phyloP scores from a whole-genome alignment of 2,888 invertebrate genomes.

The Helobdella robusta region DNA sequence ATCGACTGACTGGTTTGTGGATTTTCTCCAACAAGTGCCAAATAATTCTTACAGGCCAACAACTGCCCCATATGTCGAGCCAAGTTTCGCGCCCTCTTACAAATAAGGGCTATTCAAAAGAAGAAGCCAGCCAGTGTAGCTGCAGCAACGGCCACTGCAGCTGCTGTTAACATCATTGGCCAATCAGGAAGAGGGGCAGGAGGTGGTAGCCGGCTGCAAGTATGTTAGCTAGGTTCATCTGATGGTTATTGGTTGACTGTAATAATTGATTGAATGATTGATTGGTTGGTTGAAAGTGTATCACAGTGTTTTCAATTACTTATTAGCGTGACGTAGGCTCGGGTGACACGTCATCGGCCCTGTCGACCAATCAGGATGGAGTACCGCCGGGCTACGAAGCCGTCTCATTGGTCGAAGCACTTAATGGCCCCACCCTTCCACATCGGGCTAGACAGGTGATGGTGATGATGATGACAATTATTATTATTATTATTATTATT shows the following conservation, averaged over 20 bases:
- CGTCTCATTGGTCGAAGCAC: constrained; percentile 83
- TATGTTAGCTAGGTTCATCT: too few relatives aligned
- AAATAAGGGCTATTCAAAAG: constrained; percentile 83
- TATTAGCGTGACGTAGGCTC: not conserved
- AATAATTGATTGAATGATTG: too few relatives aligned
- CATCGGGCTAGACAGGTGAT: constrained; percentile 20
- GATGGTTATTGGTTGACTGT: too few relatives aligned
- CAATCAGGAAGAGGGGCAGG: too few relatives aligned
- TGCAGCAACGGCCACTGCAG: too few relatives aligned
- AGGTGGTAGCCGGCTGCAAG: too few relatives aligned
- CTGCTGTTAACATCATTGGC: too few relatives aligned
- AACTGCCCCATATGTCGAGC: constrained; percentile 97
- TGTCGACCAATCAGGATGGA: constrained; percentile 56
- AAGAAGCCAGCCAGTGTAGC: constrained; percentile 37
- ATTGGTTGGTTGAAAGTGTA: too few relatives aligned
- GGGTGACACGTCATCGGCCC: constrained; percentile 41
- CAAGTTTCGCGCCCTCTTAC: constrained; percentile 91
- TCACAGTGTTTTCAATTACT: not conserved
- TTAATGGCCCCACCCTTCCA: constrained; percentile 61
- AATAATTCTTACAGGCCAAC: constrained; percentile 63
- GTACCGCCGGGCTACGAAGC: constrained; percentile 87
- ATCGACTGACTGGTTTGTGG: too few relatives aligned
- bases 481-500: too few relatives aligned
- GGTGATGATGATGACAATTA: too few relatives aligned
- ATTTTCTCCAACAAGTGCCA: too few relatives aligned